A percentile compares a stretch with the other conserved stretches of the same genome.
Conservation (phyloP, 2,888 invertebrate genomes). For the Mythimna albipuncta region DNA sequence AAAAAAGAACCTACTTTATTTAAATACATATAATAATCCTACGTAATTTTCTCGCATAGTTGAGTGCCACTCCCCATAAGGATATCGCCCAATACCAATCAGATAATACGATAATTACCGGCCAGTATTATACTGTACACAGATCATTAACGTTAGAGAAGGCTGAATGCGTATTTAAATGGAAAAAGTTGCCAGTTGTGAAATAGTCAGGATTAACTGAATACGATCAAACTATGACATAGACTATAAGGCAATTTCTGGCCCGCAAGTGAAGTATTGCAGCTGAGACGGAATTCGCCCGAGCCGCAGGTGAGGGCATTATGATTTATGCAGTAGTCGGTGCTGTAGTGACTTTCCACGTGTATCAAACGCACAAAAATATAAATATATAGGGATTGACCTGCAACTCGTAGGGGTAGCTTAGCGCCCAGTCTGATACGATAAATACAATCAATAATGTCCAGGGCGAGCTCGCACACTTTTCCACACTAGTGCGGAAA, state of each 20-base stretch:
- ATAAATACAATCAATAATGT: too few relatives aligned
- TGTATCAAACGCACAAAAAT: too few relatives aligned
- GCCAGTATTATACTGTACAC: constrained; percentile 14
- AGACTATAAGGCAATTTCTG: background rate
- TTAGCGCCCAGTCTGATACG: too few relatives aligned
- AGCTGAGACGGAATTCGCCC: background rate
- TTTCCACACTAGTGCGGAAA: too few relatives aligned
- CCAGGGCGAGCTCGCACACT: too few relatives aligned
- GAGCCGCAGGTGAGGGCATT: too few relatives aligned
- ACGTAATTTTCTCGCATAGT: background rate
- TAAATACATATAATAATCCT: background rate
- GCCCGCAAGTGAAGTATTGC: too few relatives aligned
- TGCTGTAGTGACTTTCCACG: too few relatives aligned
- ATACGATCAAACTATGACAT: constrained; percentile 21
- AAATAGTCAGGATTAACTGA: constrained; percentile 33
- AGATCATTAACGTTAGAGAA: constrained; percentile 31
- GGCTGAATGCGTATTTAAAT: constrained; percentile 39
- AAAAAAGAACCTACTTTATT: background rate
- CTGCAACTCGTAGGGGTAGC: too few relatives aligned
- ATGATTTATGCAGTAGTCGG: too few relatives aligned
- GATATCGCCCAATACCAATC: constrained; percentile 38
- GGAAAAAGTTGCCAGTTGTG: constrained; percentile 44
- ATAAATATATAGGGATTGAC: too few relatives aligned
- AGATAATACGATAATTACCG: constrained; percentile 26
- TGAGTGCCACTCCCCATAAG: constrained; percentile 3